These are phyloP conservation scores for Lingula anatina DNA, from an alignment of 2,888 invertebrate genomes.

Conservation along the genomic window DNA sequence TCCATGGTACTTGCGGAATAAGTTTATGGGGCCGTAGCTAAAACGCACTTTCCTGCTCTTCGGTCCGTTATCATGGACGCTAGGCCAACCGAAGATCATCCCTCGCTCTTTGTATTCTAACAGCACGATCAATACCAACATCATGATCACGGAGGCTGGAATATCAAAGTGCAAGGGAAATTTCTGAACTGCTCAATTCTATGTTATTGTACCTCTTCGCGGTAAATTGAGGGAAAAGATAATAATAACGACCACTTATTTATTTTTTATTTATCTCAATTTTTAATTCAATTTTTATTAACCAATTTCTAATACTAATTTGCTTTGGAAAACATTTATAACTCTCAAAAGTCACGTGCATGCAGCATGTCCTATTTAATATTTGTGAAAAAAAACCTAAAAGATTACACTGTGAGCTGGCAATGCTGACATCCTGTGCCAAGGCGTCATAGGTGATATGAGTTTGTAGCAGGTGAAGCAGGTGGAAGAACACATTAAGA, in stretches of 20 bases:
- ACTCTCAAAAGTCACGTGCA: no score
- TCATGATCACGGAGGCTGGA: slow-evolving; percentile 17
- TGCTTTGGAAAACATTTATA: no score
- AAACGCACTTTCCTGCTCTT: slow-evolving; percentile 4
- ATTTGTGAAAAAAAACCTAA: no score
- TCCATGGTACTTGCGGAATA: slow-evolving; percentile 17
- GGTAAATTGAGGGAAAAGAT: no score
- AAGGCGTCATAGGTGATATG: slow-evolving; percentile 19
- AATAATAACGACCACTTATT: no score
- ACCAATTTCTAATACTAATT: no score
- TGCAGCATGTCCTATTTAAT: no score
- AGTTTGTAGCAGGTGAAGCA: slow-evolving; percentile 18
- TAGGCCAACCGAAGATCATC: slow-evolving; percentile 17
- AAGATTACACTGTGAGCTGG: slow-evolving; percentile 16
- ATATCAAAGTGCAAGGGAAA: neutral
- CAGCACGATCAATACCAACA: slow-evolving; percentile 16
- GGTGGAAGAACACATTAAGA: slow-evolving; percentile 16
- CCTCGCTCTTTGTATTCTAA: slow-evolving; percentile 20
- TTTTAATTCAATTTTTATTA: no score
- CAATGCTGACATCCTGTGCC: slow-evolving; percentile 14
- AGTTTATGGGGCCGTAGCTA: slow-evolving; percentile 10
- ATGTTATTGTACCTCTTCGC: no score
- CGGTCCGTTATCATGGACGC: slow-evolving; percentile 6
- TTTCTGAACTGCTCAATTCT: neutral
- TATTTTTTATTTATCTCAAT: no score